These are phyloP conservation scores for Lomographa bimaculata DNA, from an alignment of 2,888 invertebrate genomes.

Conservation along the genomic window DNA sequence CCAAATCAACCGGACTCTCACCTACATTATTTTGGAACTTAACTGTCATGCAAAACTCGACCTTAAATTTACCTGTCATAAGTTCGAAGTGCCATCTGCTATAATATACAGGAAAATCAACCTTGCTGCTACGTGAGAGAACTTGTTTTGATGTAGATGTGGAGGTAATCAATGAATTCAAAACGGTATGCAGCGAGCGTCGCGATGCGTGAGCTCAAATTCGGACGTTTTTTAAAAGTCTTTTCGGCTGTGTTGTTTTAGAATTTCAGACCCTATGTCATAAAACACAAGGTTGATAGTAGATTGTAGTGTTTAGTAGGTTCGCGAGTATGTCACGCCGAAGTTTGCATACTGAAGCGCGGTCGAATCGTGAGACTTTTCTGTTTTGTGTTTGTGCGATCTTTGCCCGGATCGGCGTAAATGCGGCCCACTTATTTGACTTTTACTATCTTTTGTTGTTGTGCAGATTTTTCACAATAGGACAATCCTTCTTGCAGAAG, in stretches of 20 bases:
- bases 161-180: slow-evolving; percentile 59
- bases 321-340: slow-evolving; percentile 47
- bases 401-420: slow-evolving; percentile 30
- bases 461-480: slow-evolving; percentile 10
- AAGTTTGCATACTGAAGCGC: slow-evolving; percentile 49
- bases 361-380: slow-evolving; percentile 48
- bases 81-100: slow-evolving; percentile 21
- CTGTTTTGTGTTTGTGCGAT: slow-evolving; percentile 42
- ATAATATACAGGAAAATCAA: slow-evolving; percentile 7
- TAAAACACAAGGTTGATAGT: slow-evolving; percentile 27
- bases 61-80: slow-evolving; percentile 36
- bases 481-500: no score
- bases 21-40: slow-evolving; percentile 65
- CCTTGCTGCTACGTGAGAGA: slow-evolving; percentile 38
- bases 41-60: slow-evolving; percentile 35
- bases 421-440: slow-evolving; percentile 42
- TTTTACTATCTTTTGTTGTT: slow-evolving; percentile 54
- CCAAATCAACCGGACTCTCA: slow-evolving; percentile 71
- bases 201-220: slow-evolving; percentile 51
- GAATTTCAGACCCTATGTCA: slow-evolving; percentile 15
- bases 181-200: slow-evolving; percentile 60
- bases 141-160: slow-evolving; percentile 41
- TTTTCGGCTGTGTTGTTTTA: slow-evolving; percentile 21
- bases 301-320: slow-evolving; percentile 36
- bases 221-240: slow-evolving; percentile 57